phyloP scores from a whole-genome alignment of 2,113 vertebrate species.

The Cephalopterus ornatus region DNA sequence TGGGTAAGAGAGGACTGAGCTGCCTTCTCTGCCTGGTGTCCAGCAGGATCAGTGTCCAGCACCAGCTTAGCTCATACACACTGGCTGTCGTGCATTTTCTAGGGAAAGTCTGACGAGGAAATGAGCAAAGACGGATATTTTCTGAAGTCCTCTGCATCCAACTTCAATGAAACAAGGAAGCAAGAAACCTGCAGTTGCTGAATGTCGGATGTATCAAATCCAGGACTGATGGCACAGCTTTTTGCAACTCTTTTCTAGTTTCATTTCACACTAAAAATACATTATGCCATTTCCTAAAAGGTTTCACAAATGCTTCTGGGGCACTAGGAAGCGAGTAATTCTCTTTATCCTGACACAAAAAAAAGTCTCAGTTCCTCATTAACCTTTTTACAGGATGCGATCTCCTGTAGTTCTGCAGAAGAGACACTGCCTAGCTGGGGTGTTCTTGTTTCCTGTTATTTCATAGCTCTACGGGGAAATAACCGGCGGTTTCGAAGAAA shows the following conservation, averaged over 20 bases:
- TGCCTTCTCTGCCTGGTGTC: background rate
- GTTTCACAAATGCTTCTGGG: background rate
- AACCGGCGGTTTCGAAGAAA: conserved; percentile 25
- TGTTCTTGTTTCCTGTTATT: conserved; percentile 21
- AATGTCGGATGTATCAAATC: background rate
- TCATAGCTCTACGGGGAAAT: conserved; percentile 27
- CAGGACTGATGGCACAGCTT: background rate
- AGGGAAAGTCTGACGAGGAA: background rate
- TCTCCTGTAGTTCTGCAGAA: background rate
- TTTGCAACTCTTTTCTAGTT: background rate
- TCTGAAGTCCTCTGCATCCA: background rate
- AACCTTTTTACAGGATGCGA: background rate
- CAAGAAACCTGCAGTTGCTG: background rate
- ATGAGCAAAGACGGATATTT: background rate
- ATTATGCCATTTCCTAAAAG: background rate
- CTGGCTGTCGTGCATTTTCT: background rate
- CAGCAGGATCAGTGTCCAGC: background rate
- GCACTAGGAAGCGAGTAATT: background rate
- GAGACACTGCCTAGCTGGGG: background rate
- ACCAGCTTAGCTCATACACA: background rate
- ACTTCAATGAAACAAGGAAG: background rate
- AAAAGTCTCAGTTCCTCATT: background rate
- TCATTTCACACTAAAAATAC: background rate
- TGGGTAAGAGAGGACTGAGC: background rate
- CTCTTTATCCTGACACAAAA: background rate